phyloP scores from a whole-genome alignment of 2,888 invertebrate genomes.

The Diplazon laetatorius region DNA sequence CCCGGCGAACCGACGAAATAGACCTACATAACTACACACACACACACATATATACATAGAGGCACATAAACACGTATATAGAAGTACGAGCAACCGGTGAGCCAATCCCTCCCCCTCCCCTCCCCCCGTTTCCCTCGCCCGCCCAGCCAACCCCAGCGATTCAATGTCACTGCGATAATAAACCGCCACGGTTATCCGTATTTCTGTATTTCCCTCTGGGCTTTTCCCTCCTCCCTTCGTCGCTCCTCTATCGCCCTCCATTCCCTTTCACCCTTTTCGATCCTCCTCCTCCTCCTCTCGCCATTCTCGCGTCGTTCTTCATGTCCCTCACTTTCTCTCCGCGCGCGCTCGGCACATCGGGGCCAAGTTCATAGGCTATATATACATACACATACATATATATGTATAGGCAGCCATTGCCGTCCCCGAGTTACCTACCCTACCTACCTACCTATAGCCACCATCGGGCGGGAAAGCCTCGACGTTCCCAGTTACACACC shows the following conservation, averaged over 20 bases:
- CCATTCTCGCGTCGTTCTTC: slow-evolving; percentile 54
- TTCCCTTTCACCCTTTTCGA: slow-evolving; percentile 56
- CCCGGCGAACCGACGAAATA: background rate
- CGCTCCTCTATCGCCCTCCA: slow-evolving; percentile 16
- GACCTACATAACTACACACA: too few species aligned
- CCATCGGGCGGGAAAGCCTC: slow-evolving; percentile 46
- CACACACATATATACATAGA: too few species aligned
- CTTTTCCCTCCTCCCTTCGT: slow-evolving; percentile 72
- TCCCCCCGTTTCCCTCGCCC: too few species aligned
- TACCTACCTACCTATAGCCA: slow-evolving; percentile 50
- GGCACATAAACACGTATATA: slow-evolving; percentile 1
- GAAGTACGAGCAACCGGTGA: too few species aligned
- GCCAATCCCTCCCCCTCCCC: too few species aligned
- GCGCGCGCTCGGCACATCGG: slow-evolving; percentile 78
- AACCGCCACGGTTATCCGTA: slow-evolving; percentile 80
- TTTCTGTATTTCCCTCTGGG: slow-evolving; percentile 81
- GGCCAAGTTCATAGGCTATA: slow-evolving; percentile 82
- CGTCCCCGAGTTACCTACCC: slow-evolving; percentile 35
- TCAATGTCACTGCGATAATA: slow-evolving; percentile 80
- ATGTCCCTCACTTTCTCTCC: slow-evolving; percentile 63
- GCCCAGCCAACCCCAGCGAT: slow-evolving; percentile 69
- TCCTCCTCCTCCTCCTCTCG: slow-evolving; percentile 46
- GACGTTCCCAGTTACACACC: slow-evolving; percentile 64
- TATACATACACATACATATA: too few species aligned
- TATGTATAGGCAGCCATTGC: too few species aligned